Evolutionary conservation across 1,140 invertebrate species (phyloP).

Genomic region (Bombus vancouverensis): DNA sequence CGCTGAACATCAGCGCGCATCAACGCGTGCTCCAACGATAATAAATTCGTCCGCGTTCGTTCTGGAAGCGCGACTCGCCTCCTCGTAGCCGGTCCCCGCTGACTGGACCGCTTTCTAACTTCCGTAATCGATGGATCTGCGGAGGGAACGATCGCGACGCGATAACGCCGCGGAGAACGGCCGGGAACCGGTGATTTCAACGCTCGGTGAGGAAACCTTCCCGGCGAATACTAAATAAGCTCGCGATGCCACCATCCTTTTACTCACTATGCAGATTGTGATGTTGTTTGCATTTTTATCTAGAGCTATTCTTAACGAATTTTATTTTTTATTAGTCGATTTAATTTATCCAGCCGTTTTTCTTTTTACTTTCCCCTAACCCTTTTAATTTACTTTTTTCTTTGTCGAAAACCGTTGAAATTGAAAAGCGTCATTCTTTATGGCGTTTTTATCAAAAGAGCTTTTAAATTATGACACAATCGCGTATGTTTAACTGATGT

Average conservation of each 20-base stretch:
- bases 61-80: not conserved
- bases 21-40: conserved; percentile 3
- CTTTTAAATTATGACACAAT: too few relatives aligned
- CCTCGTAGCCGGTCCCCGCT: not conserved
- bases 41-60: conserved; percentile 37
- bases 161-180: conserved; percentile 13
- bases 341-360: too few relatives aligned
- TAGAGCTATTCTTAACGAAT: too few relatives aligned
- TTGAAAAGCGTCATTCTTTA: too few relatives aligned
- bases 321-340: not conserved
- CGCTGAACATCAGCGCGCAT: conserved; percentile 15
- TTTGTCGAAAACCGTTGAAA: too few relatives aligned
- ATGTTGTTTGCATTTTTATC: not conserved
- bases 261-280: not conserved
- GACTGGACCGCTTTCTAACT: conserved; percentile 27
- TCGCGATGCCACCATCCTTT: not conserved
- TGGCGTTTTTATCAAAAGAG: too few relatives aligned
- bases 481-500: too few relatives aligned
- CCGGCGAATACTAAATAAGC: conserved; percentile 16
- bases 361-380: too few relatives aligned
- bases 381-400: too few relatives aligned
- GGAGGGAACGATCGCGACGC: conserved; percentile 5
- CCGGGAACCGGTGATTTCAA: conserved; percentile 27
- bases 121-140: conserved; percentile 44
- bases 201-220: conserved; percentile 1